Conservation (phyloP, 2,888 invertebrate species). For the Noctua comes region DNA sequence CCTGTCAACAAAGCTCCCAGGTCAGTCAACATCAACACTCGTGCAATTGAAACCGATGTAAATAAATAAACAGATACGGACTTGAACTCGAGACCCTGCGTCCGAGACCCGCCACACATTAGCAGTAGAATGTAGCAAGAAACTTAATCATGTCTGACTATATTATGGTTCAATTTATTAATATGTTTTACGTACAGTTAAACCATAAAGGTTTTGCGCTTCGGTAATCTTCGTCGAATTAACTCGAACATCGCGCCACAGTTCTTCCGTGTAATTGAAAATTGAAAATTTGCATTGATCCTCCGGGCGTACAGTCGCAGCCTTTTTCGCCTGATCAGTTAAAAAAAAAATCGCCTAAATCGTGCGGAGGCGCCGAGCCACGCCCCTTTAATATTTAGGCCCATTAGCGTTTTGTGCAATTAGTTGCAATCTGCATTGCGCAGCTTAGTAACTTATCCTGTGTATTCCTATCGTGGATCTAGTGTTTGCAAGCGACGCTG, state of each 20-base stretch:
- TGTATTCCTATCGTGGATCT: too few relatives aligned
- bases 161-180: background rate
- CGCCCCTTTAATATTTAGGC: too few relatives aligned
- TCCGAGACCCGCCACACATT: conserved; percentile 27
- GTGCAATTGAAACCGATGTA: conserved; percentile 7
- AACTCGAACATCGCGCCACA: background rate
- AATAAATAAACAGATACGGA: conserved; percentile 23
- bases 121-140: conserved; percentile 24
- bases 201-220: background rate
- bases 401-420: too few relatives aligned
- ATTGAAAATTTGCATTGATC: too few relatives aligned
- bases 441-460: too few relatives aligned
- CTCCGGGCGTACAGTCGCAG: too few relatives aligned
- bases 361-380: too few relatives aligned
- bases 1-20: background rate
- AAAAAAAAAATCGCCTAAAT: too few relatives aligned
- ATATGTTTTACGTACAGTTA: background rate
- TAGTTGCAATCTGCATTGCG: too few relatives aligned
- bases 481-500: too few relatives aligned
- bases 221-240: background rate
- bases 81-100: conserved; percentile 41
- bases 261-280: background rate
- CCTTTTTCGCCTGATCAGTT: too few relatives aligned
- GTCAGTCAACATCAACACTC: background rate
- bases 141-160: conserved; percentile 1